Evolutionary conservation across 2,113 vertebrate genomes (phyloP), one percentile per base, ranked within the genome.

Genomic region (Myiopsitta monachus): DNA sequence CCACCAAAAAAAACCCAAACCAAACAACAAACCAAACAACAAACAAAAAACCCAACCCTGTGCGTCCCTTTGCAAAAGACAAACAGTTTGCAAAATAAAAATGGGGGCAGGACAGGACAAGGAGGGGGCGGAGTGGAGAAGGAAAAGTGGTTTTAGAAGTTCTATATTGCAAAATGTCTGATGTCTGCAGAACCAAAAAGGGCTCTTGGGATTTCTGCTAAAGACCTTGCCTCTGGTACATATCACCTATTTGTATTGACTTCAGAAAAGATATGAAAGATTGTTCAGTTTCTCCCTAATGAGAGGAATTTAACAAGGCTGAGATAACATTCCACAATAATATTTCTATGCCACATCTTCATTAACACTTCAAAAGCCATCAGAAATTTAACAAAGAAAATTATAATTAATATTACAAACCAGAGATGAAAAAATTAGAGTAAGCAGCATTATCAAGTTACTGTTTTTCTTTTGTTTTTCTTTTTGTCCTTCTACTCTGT

Each of bases 301-400:
- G 70, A 95, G 84, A 91, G 36, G n/a, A 86, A 95, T 87, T 86
- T 70, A 88, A 69, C 62, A 69, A 17, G 69, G 83, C 52, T 94
- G 51, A 63, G 39, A 52, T 75, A 91, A 83, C 23, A 69, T 66
- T 91, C 57, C 64, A 36, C 63, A 86, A 87, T 70, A 96, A 55
- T 47, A 43, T 70, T 92, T 82, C 77, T 57, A 49, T 27, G 79
- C 26, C 95, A 78, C 31, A 68, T 72, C 82, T 82, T 94, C 82
- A 86, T 76, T 84, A 94, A 69, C 22, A 62, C 47, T 92, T 95
- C 79, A 95, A 93, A 93, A 92, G 76, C 41, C 38, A 88, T 72
- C 33, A 92, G 67, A 96, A 93, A 87, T 63, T 55, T 22, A 92
- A 88, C 30, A 87, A 73, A 86, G 31, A 75, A 87, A 95, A 90